Conservation (phyloP, 2,113 vertebrate species). For the Chelonoidis abingdonii region DNA sequence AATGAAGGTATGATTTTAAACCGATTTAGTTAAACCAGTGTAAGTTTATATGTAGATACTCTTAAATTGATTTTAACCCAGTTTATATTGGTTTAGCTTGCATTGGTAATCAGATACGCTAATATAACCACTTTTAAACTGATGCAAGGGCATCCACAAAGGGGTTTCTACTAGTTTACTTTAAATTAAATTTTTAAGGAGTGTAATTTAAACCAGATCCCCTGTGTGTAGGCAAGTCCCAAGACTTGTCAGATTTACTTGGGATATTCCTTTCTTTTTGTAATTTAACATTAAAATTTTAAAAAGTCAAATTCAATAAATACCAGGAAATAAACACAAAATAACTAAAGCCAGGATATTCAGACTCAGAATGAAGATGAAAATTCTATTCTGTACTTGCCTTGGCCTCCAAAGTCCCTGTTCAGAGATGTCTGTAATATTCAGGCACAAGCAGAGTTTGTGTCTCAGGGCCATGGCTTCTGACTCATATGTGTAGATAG, state of each 20-base stretch:
- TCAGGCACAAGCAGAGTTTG: background rate
- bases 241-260: background rate
- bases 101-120: slow-evolving; percentile 65
- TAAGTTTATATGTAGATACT: slow-evolving; percentile 67
- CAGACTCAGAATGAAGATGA: background rate
- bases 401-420: background rate
- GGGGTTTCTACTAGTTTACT: slow-evolving; percentile 33
- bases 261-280: background rate
- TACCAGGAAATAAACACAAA: background rate
- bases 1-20: slow-evolving; percentile 69
- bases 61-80: slow-evolving; percentile 63
- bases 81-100: slow-evolving; percentile 66
- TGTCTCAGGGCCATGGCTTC: background rate
- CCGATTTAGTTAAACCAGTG: slow-evolving; percentile 69
- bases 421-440: background rate
- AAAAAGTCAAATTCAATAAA: background rate
- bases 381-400: background rate
- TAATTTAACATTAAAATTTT: background rate
- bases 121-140: slow-evolving; percentile 45
- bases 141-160: slow-evolving; percentile 61
- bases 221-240: slow-evolving; percentile 34
- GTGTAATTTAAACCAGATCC: slow-evolving; percentile 61
- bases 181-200: slow-evolving; percentile 34
- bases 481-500: background rate
- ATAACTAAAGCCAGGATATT: background rate